Percentiles rank a stretch among this genome's conserved stretches.
These are phyloP conservation scores for Plemyria rubiginata DNA, from an alignment of 2,888 invertebrate species.

Conservation along the genomic window DNA sequence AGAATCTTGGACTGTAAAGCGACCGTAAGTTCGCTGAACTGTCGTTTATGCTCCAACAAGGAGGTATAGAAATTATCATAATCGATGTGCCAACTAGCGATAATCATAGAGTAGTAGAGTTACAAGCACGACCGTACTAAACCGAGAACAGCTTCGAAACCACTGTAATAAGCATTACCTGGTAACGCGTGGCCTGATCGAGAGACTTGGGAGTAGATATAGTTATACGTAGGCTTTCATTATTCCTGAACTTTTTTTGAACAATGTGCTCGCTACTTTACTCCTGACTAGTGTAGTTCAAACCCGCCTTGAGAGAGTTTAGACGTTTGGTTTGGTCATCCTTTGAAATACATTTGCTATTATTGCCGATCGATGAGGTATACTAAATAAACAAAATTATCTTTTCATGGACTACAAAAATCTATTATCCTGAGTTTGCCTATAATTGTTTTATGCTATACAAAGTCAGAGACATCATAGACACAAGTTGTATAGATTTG, in stretches of 20 bases:
- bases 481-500: neutral
- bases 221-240: too few relatives aligned
- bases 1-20: too few relatives aligned
- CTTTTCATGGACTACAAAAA: too few relatives aligned
- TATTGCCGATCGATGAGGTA: too few relatives aligned
- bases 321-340: neutral
- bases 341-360: too few relatives aligned
- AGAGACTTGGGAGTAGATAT: neutral
- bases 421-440: too few relatives aligned
- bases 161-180: slow-evolving; percentile 7
- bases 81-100: slow-evolving; percentile 23
- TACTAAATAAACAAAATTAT: too few relatives aligned
- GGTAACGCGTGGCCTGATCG: neutral
- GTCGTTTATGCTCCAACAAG: neutral
- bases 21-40: too few relatives aligned
- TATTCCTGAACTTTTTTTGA: neutral
- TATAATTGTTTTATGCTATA: too few relatives aligned
- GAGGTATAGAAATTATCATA: slow-evolving; percentile 24
- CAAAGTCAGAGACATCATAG: too few relatives aligned
- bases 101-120: slow-evolving; percentile 19
- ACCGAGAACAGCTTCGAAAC: slow-evolving; percentile 13
- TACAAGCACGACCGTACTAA: slow-evolving; percentile 18
- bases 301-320: neutral
- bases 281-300: neutral
- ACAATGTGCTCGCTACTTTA: neutral